Percentiles rank a stretch among this genome's conserved stretches.
Evolutionary conservation across 2,888 invertebrate species (phyloP).

Genomic region (Cremastinae sp.): DNA sequence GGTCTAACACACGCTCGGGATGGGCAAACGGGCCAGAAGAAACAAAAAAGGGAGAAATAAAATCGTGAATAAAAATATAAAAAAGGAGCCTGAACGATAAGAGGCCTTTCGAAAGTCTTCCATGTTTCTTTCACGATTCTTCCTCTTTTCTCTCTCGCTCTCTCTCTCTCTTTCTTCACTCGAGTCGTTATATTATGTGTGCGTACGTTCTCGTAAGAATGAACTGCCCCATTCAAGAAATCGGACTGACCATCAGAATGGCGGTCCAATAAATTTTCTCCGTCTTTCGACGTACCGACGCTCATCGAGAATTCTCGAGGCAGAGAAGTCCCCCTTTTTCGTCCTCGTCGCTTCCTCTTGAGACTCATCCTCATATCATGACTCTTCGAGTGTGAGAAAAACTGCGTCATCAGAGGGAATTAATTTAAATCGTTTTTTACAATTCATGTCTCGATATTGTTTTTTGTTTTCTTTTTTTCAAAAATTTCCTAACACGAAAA

Average conservation of each 20-base stretch:
- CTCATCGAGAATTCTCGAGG: slow-evolving; percentile 46
- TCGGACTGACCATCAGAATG: slow-evolving; percentile 54
- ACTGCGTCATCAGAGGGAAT: too few relatives aligned
- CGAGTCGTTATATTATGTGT: background rate
- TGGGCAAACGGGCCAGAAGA: slow-evolving; percentile 64
- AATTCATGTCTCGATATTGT: too few relatives aligned
- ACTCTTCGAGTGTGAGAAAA: slow-evolving; percentile 41
- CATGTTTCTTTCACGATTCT: slow-evolving; percentile 37
- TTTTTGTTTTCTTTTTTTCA: too few relatives aligned
- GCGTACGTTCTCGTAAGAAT: slow-evolving; percentile 5
- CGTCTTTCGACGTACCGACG: slow-evolving; percentile 51
- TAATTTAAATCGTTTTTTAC: too few relatives aligned
- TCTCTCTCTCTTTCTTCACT: too few relatives aligned
- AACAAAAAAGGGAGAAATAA: slow-evolving; percentile 61
- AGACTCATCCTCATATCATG: slow-evolving; percentile 35
- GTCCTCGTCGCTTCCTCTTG: slow-evolving; percentile 13
- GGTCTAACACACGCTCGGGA: slow-evolving; percentile 67
- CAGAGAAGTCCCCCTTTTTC: slow-evolving; percentile 43
- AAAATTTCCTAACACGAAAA: too few relatives aligned
- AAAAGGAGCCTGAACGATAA: slow-evolving; percentile 37
- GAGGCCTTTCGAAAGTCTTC: slow-evolving; percentile 40
- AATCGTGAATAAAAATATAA: slow-evolving; percentile 52
- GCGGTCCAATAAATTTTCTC: slow-evolving; percentile 67
- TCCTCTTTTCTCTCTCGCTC: slow-evolving; percentile 37
- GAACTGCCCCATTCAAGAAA: slow-evolving; percentile 53